A percentile compares a stretch with the other conserved stretches of the same genome.
Evolutionary conservation across 2,888 invertebrate species (phyloP).

Genomic region (Dasypolia templi): DNA sequence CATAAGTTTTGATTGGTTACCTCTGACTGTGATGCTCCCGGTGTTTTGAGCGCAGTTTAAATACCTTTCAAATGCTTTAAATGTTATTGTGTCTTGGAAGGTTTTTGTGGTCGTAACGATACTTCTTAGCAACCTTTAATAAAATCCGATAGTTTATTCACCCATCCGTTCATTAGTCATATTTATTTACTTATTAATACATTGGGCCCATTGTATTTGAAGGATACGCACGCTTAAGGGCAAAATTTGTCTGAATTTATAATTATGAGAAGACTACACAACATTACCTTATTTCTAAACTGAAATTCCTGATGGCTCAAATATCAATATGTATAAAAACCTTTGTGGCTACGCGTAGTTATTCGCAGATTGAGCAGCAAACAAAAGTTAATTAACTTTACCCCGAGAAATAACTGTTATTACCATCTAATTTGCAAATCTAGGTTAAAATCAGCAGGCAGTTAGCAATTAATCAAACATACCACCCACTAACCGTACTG

Average conservation of each 20-base stretch:
- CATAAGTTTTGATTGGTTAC: constrained; percentile 49
- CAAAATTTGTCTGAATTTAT: neutral
- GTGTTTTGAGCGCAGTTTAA: constrained; percentile 32
- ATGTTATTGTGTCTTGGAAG: neutral
- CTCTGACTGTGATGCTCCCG: constrained; percentile 28
- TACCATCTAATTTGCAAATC: constrained; percentile 33
- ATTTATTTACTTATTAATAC: neutral
- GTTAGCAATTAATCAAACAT: constrained; percentile 59
- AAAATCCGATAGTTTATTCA: neutral
- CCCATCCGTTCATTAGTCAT: neutral
- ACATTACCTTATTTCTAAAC: neutral
- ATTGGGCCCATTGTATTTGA: too few relatives aligned
- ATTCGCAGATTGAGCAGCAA: neutral
- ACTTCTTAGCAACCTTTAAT: neutral
- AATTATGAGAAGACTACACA: neutral
- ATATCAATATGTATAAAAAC: neutral
- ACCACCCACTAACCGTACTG: constrained; percentile 45
- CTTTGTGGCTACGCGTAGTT: neutral
- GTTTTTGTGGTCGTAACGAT: neutral
- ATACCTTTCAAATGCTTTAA: constrained; percentile 19
- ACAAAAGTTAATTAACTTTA: constrained; percentile 23
- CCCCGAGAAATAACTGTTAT: constrained; percentile 37
- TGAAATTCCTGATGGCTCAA: neutral
- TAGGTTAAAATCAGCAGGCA: constrained; percentile 59
- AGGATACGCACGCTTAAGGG: neutral